Evolutionary conservation across 2,113 vertebrate species (phyloP), one percentile per base, ranked within the genome.

Genomic region (Microcebus tavaratra): DNA sequence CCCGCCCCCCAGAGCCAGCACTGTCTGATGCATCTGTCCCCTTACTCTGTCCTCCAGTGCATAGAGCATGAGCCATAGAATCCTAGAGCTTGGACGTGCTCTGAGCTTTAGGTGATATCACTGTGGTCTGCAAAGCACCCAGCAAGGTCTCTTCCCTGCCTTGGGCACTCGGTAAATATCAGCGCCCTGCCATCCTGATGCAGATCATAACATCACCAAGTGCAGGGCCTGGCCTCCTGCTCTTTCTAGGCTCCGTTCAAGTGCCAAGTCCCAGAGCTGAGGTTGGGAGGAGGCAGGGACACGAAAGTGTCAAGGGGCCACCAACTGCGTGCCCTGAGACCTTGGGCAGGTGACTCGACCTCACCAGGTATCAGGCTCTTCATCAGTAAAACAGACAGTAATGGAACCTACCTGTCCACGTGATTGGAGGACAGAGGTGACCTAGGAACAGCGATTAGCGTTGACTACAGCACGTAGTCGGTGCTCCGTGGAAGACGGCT

Each of bases 21-120:
- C 57, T 36, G n/a, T n/a, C n/a, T n/a, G 1, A 36, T 8, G 0
- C 15, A 0, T 57, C 11, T 87, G 18, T 6, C 3, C 34, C 63
- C 82, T 21, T 17, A 29, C 14, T 59, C 70, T 95, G 42, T 31
- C 81, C 65, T 88, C 15, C 57, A 21, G 79, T 27, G 15, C 48
- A n/a, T 0, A 3, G 34, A 59, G 1, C 15, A 34, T 7, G 1
- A 29, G 31, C 34, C 3, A 7, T 14, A 42, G 31, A 18, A 31
- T 73, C 81, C 11, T 29, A 31, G 86, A 50, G 25, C 10, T 0
- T 42, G 6, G 72, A 53, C 59, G 50, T 68, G 4, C 39, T 39
- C 57, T 15, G 42, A 85, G 65, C 23, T 79, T 50, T 45, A 59
- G 68, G 20, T 39, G 1, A 23, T 12, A 50, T 25, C 2, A 1